A percentile compares a stretch with the other conserved stretches of the same genome.
Evolutionary conservation across 2,888 invertebrate genomes (phyloP).

Genomic region (Dexiosoma caninum): DNA sequence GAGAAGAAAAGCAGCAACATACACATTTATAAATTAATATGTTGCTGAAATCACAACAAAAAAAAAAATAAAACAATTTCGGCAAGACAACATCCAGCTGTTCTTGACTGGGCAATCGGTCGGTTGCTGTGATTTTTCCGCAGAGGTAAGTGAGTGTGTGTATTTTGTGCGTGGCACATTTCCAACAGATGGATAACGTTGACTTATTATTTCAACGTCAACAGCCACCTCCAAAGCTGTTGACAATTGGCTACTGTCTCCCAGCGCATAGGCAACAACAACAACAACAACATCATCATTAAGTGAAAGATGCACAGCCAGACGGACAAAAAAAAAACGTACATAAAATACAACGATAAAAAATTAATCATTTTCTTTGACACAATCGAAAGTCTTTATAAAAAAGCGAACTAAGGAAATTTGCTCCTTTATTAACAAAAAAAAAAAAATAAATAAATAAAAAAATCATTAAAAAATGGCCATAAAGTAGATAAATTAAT

Average conservation of each 20-base stretch:
- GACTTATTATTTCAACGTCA: constrained; percentile 43
- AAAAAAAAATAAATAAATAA: too few relatives aligned
- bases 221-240: constrained; percentile 46
- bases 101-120: constrained; percentile 9
- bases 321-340: neutral
- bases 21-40: constrained; percentile 10
- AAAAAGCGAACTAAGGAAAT: constrained; percentile 6
- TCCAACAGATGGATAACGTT: constrained; percentile 58
- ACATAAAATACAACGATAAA: constrained; percentile 6
- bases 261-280: too few relatives aligned
- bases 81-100: constrained; percentile 54
- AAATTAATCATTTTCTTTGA: constrained; percentile 60
- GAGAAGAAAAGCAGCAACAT: neutral
- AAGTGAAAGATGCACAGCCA: constrained; percentile 1
- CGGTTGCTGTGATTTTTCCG: neutral
- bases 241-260: constrained; percentile 53
- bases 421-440: neutral
- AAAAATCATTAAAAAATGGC: constrained; percentile 7
- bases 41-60: constrained; percentile 15
- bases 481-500: constrained; percentile 52
- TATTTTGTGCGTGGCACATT: constrained; percentile 34
- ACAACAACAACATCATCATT: constrained; percentile 1
- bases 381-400: constrained; percentile 33
- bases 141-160: constrained; percentile 23
- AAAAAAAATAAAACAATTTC: neutral